phyloP scores from a whole-genome alignment of 2,888 invertebrate genomes.

The Hemicrepidius hirtus region DNA sequence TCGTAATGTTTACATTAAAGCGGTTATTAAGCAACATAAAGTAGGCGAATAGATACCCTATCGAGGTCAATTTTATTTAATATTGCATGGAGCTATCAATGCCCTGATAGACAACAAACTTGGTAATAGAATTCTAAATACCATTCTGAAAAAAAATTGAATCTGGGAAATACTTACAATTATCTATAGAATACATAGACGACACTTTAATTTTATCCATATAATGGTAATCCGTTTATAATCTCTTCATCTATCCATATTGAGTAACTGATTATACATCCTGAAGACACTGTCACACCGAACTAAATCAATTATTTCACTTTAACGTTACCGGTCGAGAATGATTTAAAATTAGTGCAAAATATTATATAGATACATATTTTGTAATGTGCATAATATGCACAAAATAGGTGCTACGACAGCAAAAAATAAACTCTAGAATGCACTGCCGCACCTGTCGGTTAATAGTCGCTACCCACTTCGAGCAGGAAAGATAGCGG shows the following conservation, averaged over 20 bases:
- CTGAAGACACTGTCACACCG: conserved; percentile 24
- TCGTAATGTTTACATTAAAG: conserved; percentile 15
- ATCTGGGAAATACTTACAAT: conserved; percentile 40
- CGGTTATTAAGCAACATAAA: conserved; percentile 26
- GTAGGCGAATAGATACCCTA: conserved; percentile 28
- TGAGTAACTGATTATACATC: conserved; percentile 21
- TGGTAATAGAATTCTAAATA: not conserved
- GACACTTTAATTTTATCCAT: conserved; percentile 39
- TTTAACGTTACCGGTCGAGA: not conserved
- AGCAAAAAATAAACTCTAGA: conserved; percentile 51
- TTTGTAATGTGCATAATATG: conserved; percentile 14
- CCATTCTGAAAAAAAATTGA: not conserved
- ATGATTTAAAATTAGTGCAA: not conserved
- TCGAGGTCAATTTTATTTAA: conserved; percentile 37
- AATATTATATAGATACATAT: not conserved
- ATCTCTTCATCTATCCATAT: conserved; percentile 47
- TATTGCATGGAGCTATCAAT: conserved; percentile 13
- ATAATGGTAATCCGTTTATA: conserved; percentile 31
- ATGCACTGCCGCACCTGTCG: conserved; percentile 64
- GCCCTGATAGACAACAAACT: conserved; percentile 2
- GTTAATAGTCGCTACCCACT: conserved; percentile 60
- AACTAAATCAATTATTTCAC: conserved; percentile 12
- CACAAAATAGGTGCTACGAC: conserved; percentile 31
- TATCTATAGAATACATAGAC: conserved; percentile 35
- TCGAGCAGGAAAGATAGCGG: conserved; percentile 60